phyloP scores from a whole-genome alignment of 2,888 invertebrate genomes.

The Frankliniella fusca region DNA sequence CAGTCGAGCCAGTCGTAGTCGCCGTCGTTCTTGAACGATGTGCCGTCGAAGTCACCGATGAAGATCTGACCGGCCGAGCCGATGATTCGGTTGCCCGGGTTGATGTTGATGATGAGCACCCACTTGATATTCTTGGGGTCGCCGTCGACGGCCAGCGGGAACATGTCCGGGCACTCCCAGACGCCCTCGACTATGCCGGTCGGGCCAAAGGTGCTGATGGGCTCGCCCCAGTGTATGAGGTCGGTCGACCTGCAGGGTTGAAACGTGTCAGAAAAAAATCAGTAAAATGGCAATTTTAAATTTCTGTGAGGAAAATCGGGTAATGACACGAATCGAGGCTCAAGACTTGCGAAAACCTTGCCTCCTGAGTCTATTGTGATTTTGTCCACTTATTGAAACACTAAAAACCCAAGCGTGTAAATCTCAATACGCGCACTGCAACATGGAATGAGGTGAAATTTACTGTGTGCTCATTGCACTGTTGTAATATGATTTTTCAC shows the following conservation, averaged over 20 bases:
- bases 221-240: constrained; percentile 45
- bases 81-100: constrained; percentile 43
- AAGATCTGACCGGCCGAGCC: constrained; percentile 46
- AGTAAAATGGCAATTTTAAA: no score
- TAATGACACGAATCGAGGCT: no score
- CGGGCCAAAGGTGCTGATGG: constrained; percentile 46
- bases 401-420: no score
- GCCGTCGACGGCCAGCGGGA: constrained; percentile 44
- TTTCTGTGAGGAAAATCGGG: no score
- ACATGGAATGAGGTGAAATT: no score
- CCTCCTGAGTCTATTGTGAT: no score
- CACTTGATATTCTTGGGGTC: constrained; percentile 38
- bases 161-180: constrained; percentile 56
- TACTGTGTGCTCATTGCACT: no score
- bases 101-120: constrained; percentile 49
- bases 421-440: no score
- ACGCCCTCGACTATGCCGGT: constrained; percentile 49
- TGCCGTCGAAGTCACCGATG: constrained; percentile 49
- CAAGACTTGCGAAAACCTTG: no score
- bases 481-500: no score
- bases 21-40: constrained; percentile 36
- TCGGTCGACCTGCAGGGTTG: constrained; percentile 44
- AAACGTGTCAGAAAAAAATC: no score
- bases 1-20: constrained; percentile 29
- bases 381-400: no score